Evolutionary conservation across 2,888 invertebrate species (phyloP).

Genomic region (Nomada fucata): DNA sequence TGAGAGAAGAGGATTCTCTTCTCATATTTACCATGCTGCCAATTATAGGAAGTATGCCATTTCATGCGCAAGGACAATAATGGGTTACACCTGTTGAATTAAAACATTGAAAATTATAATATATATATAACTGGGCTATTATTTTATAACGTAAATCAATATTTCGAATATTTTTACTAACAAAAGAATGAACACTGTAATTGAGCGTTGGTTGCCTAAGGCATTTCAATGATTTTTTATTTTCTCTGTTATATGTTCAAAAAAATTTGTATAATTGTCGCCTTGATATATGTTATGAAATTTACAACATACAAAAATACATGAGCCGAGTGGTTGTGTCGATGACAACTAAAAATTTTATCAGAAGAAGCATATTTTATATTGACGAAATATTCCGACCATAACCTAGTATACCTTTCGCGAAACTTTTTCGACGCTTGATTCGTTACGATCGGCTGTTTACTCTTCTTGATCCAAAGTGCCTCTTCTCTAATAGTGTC

Average conservation of each 20-base stretch:
- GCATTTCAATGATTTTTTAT: not conserved
- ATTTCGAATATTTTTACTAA: not conserved
- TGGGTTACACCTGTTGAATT: slow-evolving; percentile 76
- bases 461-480: slow-evolving; percentile 80
- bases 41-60: slow-evolving; percentile 85
- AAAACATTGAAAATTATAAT: not conserved
- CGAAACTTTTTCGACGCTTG: slow-evolving; percentile 77
- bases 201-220: not conserved
- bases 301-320: not conserved
- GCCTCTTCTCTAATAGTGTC: slow-evolving; percentile 84
- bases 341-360: not conserved
- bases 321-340: not conserved
- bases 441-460: slow-evolving; percentile 80
- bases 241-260: not conserved
- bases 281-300: not conserved
- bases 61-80: slow-evolving; percentile 81
- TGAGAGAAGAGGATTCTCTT: slow-evolving; percentile 84
- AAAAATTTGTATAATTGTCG: slow-evolving; percentile 1
- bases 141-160: not conserved
- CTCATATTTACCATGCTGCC: slow-evolving; percentile 86
- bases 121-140: not conserved
- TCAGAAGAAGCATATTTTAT: not conserved
- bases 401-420: slow-evolving; percentile 77
- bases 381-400: not conserved
- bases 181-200: not conserved